Conservation (phyloP, 2,797 vertebrate genomes). For the Propithecus perrieri region DNA sequence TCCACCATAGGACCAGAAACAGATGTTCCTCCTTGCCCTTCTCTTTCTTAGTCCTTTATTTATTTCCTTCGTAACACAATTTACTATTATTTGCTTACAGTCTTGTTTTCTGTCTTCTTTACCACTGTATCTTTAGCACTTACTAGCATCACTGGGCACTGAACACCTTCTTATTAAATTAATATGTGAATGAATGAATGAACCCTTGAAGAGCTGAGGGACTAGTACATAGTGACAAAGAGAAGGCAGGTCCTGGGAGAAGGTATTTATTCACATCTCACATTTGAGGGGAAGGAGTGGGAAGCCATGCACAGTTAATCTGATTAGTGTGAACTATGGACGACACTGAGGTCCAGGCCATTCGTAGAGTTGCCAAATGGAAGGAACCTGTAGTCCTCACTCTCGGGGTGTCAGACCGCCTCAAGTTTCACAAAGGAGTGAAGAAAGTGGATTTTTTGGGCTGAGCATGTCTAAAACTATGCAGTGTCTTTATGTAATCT, state of each 20-base stretch:
- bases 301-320: accelerated
- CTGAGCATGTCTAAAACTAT: background rate
- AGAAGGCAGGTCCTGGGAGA: background rate
- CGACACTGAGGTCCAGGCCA: background rate
- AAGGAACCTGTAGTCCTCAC: background rate
- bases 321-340: background rate
- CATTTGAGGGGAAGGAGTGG: background rate
- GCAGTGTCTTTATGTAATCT: background rate
- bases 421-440: background rate
- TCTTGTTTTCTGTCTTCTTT: background rate
- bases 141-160: background rate
- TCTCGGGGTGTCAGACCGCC: background rate
- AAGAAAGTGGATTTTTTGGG: background rate
- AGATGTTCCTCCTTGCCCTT: background rate
- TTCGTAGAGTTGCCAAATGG: background rate
- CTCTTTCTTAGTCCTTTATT: background rate
- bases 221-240: background rate
- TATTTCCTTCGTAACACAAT: background rate
- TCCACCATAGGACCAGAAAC: background rate
- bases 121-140: background rate
- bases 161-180: background rate
- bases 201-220: background rate
- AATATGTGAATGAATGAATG: background rate
- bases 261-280: background rate
- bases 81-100: background rate